phyloP scores from a whole-genome alignment of 2,113 vertebrate species.

The cat (Felis catus) region DNA sequence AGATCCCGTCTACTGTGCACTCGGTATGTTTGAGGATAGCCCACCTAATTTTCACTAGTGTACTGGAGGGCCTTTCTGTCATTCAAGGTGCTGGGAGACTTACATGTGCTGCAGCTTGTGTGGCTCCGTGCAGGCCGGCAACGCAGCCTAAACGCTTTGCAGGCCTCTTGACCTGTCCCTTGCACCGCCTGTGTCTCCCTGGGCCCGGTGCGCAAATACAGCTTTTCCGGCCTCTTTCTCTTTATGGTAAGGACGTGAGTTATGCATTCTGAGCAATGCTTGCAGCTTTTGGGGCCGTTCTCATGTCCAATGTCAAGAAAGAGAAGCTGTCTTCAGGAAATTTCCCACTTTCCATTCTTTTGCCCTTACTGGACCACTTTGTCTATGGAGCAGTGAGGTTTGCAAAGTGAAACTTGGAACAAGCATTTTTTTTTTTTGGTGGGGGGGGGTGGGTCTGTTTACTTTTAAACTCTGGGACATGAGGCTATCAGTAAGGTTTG shows the following conservation, averaged over 20 bases:
- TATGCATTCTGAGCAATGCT: slow-evolving; percentile 58
- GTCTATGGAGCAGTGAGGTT: slow-evolving; percentile 59
- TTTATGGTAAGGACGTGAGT: not conserved
- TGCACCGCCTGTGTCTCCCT: slow-evolving; percentile 39
- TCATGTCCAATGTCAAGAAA: slow-evolving; percentile 67
- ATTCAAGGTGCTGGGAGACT: slow-evolving; percentile 69
- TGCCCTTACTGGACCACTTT: slow-evolving; percentile 69
- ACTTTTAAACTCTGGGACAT: slow-evolving; percentile 56
- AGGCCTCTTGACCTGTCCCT: slow-evolving; percentile 46
- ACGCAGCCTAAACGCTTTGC: slow-evolving; percentile 20
- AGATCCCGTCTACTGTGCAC: slow-evolving; percentile 61
- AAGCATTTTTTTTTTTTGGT: slow-evolving; percentile 13
- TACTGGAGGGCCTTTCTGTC: slow-evolving; percentile 64
- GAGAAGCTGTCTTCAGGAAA: slow-evolving; percentile 74
- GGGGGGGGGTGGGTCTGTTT: not conserved
- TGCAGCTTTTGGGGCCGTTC: slow-evolving; percentile 52
- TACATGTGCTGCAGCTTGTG: slow-evolving; percentile 48
- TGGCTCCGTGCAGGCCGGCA: slow-evolving; percentile 43
- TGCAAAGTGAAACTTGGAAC: slow-evolving; percentile 65
- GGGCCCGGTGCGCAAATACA: not conserved
- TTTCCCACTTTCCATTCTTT: slow-evolving; percentile 45
- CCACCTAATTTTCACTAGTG: slow-evolving; percentile 65
- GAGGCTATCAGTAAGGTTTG: slow-evolving; percentile 27
- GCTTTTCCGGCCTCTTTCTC: not conserved
- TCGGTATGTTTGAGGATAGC: slow-evolving; percentile 63